A percentile compares a stretch with the other conserved stretches of the same genome.
These are phyloP conservation scores for Muricea muricata DNA, from an alignment of 92 coral and sea anemone genomes.

Conservation along the genomic window DNA sequence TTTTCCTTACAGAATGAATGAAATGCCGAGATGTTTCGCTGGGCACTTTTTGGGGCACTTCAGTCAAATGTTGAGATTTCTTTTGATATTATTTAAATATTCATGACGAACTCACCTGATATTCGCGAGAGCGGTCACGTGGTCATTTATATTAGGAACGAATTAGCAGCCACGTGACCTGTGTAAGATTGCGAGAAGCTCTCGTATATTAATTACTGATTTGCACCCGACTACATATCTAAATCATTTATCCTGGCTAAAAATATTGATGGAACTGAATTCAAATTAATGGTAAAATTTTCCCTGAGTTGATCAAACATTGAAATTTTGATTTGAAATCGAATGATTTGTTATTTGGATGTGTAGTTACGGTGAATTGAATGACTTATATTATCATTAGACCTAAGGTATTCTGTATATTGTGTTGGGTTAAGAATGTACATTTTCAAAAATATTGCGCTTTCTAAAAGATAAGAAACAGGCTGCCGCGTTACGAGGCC, in stretches of 20 bases:
- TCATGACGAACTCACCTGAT: background rate
- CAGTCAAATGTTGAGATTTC: background rate
- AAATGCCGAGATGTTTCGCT: background rate
- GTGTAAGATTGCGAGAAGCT: background rate
- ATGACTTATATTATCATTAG: background rate
- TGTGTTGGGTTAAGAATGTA: conserved; percentile 16
- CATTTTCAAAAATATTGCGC: conserved; percentile 24
- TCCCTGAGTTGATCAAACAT: no score
- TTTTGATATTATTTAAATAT: background rate
- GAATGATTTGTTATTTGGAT: background rate
- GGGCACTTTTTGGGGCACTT: background rate
- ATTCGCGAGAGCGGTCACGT: background rate
- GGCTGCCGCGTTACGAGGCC: background rate
- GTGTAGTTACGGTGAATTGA: background rate
- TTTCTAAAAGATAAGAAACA: background rate
- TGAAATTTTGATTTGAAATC: no score
- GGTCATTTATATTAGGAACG: background rate
- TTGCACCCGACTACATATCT: background rate
- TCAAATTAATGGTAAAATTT: no score
- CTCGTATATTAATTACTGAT: background rate
- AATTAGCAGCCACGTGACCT: background rate
- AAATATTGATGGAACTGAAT: no score
- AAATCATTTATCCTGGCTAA: no score
- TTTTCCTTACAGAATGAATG: background rate
- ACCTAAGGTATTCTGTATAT: conserved; percentile 7